Conservation (phyloP, 2,113 vertebrate species). For the Strix uralensis region DNA sequence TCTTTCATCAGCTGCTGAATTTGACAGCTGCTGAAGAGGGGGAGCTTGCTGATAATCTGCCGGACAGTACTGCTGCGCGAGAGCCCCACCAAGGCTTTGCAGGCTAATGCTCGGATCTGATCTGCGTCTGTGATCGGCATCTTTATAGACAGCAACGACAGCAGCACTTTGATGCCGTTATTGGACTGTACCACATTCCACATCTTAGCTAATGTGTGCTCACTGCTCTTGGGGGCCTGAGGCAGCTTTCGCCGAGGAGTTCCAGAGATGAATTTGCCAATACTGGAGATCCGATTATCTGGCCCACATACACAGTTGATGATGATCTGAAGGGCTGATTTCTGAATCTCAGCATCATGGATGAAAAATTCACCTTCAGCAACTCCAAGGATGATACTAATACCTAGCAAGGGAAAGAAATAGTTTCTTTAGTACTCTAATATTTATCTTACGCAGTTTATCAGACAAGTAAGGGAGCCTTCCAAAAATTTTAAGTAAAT, state of each 20-base stretch:
- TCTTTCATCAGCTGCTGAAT: slow-evolving; percentile 99
- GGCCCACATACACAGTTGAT: slow-evolving; percentile 98
- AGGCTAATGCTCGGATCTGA: slow-evolving; percentile 93
- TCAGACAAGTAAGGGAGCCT: background rate
- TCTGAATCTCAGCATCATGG: slow-evolving; percentile 98
- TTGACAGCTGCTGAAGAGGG: slow-evolving; percentile 96
- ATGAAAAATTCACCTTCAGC: slow-evolving; percentile 98
- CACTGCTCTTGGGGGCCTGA: slow-evolving; percentile 86
- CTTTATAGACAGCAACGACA: slow-evolving; percentile 93
- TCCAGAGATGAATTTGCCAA: slow-evolving; percentile 94
- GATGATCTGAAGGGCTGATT: slow-evolving; percentile 96
- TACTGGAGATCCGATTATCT: slow-evolving; percentile 94
- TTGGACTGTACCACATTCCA: slow-evolving; percentile 99
- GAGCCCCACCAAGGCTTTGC: slow-evolving; percentile 94
- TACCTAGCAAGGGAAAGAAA: slow-evolving; percentile 75
- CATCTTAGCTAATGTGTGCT: slow-evolving; percentile 95
- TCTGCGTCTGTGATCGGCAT: slow-evolving; percentile 98
- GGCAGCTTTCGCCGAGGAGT: slow-evolving; percentile 90
- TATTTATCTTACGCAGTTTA: background rate
- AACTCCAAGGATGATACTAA: slow-evolving; percentile 96
- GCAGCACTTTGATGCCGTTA: slow-evolving; percentile 97
- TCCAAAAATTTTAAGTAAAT: background rate
- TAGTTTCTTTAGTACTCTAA: background rate
- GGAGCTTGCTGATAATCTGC: slow-evolving; percentile 98
- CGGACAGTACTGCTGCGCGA: slow-evolving; percentile 90